Conservation (phyloP, 1,140 invertebrate species). For the Lasaia peninsularis region DNA sequence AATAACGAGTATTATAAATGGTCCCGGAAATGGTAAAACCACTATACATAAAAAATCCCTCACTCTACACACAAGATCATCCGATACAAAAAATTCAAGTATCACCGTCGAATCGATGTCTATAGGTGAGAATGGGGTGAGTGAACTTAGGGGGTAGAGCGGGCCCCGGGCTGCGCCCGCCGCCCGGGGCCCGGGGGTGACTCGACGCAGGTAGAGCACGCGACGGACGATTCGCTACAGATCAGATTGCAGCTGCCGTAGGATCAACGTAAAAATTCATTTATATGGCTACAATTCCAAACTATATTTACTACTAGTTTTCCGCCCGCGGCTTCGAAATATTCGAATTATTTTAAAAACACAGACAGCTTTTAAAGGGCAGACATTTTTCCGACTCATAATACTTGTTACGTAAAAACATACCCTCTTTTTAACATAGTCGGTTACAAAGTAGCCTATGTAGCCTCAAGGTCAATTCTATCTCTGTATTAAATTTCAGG, state of each 20-base stretch:
- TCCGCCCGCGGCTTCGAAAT: too few relatives aligned
- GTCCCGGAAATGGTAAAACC: neutral
- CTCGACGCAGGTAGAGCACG: conserved; percentile 14
- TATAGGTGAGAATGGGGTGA: conserved; percentile 28
- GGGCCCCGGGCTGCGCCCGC: conserved; percentile 16
- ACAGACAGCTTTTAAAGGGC: too few relatives aligned
- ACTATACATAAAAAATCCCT: neutral
- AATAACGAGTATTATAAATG: too few relatives aligned
- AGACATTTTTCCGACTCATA: too few relatives aligned
- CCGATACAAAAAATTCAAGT: neutral
- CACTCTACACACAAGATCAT: neutral
- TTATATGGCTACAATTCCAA: neutral
- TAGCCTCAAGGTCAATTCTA: too few relatives aligned
- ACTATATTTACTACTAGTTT: neutral
- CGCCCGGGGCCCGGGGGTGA: conserved; percentile 16
- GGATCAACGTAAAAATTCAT: conserved; percentile 28
- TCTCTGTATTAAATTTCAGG: too few relatives aligned
- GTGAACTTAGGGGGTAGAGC: conserved; percentile 23
- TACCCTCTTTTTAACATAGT: too few relatives aligned
- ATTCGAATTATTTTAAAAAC: too few relatives aligned
- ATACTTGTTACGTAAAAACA: too few relatives aligned
- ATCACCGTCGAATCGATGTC: conserved; percentile 23
- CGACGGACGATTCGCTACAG: conserved; percentile 6
- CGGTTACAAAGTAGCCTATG: too few relatives aligned
- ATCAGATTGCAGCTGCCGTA: conserved; percentile 15